phyloP scores from a whole-genome alignment of 2,797 vertebrate species.

The Pitangus sulphuratus region DNA sequence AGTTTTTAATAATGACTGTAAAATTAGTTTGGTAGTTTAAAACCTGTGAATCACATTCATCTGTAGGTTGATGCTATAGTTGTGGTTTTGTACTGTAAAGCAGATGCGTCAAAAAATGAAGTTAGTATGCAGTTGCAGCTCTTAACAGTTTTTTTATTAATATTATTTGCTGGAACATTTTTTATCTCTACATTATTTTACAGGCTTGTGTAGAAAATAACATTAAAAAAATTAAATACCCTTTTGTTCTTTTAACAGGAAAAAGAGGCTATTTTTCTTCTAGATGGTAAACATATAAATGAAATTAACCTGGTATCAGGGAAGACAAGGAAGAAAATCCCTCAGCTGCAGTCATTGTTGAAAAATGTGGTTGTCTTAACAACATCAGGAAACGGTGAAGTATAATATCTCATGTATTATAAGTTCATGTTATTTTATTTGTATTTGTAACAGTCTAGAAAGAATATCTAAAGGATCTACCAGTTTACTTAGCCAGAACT shows the following conservation, averaged over 20 bases:
- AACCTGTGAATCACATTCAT: background rate
- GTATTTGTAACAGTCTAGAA: background rate
- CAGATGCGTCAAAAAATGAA: background rate
- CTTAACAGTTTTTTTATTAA: too few species aligned
- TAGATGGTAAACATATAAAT: constrained; percentile 88
- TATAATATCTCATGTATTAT: background rate
- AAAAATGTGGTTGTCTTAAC: constrained; percentile 83
- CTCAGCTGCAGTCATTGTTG: constrained; percentile 85
- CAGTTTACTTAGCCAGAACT: background rate
- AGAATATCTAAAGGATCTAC: background rate
- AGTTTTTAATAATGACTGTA: background rate
- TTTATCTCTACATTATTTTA: background rate
- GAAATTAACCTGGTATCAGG: constrained; percentile 92
- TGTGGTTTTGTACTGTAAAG: background rate
- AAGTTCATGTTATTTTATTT: background rate
- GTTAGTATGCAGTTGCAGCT: background rate
- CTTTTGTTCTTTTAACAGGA: constrained; percentile 78
- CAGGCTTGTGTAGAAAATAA: background rate
- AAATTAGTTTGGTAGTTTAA: background rate
- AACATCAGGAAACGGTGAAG: constrained; percentile 87
- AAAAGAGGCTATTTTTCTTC: constrained; percentile 90
- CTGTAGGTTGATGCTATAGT: background rate
- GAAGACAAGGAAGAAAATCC: constrained; percentile 89
- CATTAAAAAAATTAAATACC: background rate
- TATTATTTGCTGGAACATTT: background rate